Base-by-base conservation (phyloP, 1,140 invertebrate species). In the Trichogramma pretiosum region DNA sequence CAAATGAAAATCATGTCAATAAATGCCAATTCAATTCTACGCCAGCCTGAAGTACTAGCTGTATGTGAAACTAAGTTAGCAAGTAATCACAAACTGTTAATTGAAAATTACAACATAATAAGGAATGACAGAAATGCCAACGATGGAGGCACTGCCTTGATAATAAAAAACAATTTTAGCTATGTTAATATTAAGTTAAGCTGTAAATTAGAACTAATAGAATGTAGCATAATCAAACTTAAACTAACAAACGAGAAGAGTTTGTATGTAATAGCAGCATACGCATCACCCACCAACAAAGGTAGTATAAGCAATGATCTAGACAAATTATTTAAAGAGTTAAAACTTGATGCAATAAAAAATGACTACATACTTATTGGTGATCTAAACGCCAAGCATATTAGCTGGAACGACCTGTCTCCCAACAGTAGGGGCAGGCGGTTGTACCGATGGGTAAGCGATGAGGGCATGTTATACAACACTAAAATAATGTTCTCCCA, bases 21-120 rank as follows among this genome's bases (percentile, higher is more conserved):
- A 10, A 56, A 54, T 21, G 37, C 44, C 3, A 56, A 56, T 16
- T 58, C 54, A 4, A 21, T 58, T 1, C 46, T 56, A 3, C 22
- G 52, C 24, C 28, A 47, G 0, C 55, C 55, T 11, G 49, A 55
- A 30, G n/a, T 54, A 22, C 33, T 46, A 0, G 18, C 54, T 1
- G 1, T 56, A 2, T 18, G 32, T 1, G 56, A 58, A 53, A 58
- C 56, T 0, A 57, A 58, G 50, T 18, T 58, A 16, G 37, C 33
- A 5, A 0, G 10, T 18, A 49, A n/a, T 9, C 48, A 58, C n/a
- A 46, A 45, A 26, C 2, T 54, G 2, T 5, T 17, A 0, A 52
- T 58, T 22, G 14, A 48, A 39, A 39, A 53, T 0, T 59, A 54
- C 16, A 30, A 33, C 1, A n/a, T 55, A 2, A 38, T 60, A 0